These are phyloP conservation scores for Molothrus ater DNA, from an alignment of 2,797 vertebrate genomes.

Conservation along the genomic window DNA sequence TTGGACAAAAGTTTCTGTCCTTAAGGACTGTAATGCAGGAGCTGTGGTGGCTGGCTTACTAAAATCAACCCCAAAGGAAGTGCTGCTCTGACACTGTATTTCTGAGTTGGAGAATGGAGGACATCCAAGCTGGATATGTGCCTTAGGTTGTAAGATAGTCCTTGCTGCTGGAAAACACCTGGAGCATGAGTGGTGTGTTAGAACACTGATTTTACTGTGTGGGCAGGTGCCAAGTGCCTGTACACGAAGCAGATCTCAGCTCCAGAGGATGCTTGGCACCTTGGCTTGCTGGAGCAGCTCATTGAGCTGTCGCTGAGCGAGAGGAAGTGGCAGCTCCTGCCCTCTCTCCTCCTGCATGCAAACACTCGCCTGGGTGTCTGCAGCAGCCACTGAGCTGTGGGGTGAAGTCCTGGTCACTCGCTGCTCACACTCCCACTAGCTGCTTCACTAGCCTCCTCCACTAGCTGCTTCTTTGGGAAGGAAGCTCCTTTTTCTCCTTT, in stretches of 20 bases:
- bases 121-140: not conserved
- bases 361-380: not conserved
- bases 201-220: not conserved
- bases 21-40: not conserved
- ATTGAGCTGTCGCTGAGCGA: rapidly evolving
- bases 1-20: not conserved
- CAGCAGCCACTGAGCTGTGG: not conserved
- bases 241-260: not conserved
- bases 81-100: not conserved
- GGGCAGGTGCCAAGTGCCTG: not conserved
- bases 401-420: not conserved
- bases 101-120: not conserved
- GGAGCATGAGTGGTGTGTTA: not conserved
- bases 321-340: not conserved
- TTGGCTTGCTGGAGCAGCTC: not conserved
- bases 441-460: not conserved
- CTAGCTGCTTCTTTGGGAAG: not conserved
- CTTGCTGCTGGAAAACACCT: not conserved
- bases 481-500: not conserved
- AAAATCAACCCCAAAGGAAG: not conserved
- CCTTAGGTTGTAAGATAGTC: not conserved
- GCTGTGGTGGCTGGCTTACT: not conserved
- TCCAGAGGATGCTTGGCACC: not conserved
- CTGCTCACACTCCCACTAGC: not conserved
- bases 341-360: not conserved